Evolutionary conservation across 2,888 invertebrate species (phyloP).

Genomic region (Pseudolycoriella hygida): DNA sequence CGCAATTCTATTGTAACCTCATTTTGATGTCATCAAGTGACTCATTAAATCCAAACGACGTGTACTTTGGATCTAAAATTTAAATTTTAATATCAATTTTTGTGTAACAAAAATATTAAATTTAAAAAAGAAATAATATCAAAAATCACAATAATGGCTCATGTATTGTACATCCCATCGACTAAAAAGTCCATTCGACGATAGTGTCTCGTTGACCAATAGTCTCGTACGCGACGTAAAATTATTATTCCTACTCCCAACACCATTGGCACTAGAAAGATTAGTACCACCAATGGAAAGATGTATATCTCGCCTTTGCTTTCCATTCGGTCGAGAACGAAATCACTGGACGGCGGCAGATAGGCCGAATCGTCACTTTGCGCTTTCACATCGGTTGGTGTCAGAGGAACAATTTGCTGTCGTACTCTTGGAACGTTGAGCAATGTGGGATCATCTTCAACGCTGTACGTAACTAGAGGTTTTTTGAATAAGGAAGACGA

Average conservation of each 20-base stretch:
- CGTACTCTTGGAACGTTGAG: not conserved
- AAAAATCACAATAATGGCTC: too few relatives aligned
- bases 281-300: not conserved
- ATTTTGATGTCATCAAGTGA: too few relatives aligned
- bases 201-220: slow-evolving; percentile 74
- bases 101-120: too few relatives aligned
- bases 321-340: not conserved
- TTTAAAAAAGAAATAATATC: too few relatives aligned
- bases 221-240: slow-evolving; percentile 49
- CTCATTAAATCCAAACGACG: too few relatives aligned
- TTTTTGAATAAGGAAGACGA: slow-evolving; percentile 9
- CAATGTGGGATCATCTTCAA: not conserved
- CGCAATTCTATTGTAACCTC: too few relatives aligned
- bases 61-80: too few relatives aligned
- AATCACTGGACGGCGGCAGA: not conserved
- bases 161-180: slow-evolving; percentile 61
- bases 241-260: not conserved
- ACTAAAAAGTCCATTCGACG: slow-evolving; percentile 75
- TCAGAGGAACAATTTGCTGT: not conserved
- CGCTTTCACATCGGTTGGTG: not conserved
- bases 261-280: not conserved
- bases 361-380: not conserved
- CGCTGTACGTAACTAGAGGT: not conserved
- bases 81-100: too few relatives aligned
- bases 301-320: not conserved